A percentile compares a stretch with the other conserved stretches of the same genome.
phyloP scores from a whole-genome alignment of 2,888 invertebrate species.

The Anoncus sp. region DNA sequence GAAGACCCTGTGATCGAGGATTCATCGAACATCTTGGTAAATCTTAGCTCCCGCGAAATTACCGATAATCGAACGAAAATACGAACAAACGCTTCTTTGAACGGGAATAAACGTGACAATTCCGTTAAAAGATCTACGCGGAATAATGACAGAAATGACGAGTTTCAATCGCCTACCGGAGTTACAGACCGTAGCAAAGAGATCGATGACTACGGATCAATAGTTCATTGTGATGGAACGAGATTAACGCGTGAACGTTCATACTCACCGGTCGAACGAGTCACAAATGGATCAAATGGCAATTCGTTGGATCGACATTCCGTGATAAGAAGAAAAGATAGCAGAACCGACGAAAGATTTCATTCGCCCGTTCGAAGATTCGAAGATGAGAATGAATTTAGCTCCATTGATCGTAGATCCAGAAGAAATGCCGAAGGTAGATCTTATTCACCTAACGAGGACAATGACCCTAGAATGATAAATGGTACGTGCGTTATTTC shows the following conservation, averaged over 20 bases:
- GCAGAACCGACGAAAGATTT: constrained; percentile 16
- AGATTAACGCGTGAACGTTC: constrained; percentile 62
- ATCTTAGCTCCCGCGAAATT: constrained; percentile 26
- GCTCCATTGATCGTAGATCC: constrained; percentile 63
- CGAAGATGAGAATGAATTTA: constrained; percentile 18
- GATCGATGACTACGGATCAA: constrained; percentile 39
- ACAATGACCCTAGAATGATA: constrained; percentile 46
- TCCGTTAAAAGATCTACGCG: constrained; percentile 36
- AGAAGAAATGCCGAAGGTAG: constrained; percentile 62
- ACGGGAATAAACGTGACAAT: constrained; percentile 44
- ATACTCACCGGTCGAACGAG: constrained; percentile 44
- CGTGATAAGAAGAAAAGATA: constrained; percentile 3
- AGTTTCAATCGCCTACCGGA: constrained; percentile 13
- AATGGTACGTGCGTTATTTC: constrained; percentile 35
- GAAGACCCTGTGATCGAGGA: constrained; percentile 51
- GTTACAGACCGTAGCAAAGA: constrained; percentile 10
- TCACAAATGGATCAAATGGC: constrained; percentile 32
- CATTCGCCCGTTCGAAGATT: constrained; percentile 26
- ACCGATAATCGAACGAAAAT: constrained; percentile 30
- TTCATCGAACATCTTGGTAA: constrained; percentile 25
- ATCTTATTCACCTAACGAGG: constrained; percentile 46
- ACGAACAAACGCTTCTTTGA: constrained; percentile 35
- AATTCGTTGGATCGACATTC: constrained; percentile 25
- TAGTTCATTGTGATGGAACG: constrained; percentile 50
- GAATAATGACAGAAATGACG: constrained; percentile 49